Conservation (phyloP, 2,797 vertebrate species). For the Gymnoscopelus braueri region DNA sequence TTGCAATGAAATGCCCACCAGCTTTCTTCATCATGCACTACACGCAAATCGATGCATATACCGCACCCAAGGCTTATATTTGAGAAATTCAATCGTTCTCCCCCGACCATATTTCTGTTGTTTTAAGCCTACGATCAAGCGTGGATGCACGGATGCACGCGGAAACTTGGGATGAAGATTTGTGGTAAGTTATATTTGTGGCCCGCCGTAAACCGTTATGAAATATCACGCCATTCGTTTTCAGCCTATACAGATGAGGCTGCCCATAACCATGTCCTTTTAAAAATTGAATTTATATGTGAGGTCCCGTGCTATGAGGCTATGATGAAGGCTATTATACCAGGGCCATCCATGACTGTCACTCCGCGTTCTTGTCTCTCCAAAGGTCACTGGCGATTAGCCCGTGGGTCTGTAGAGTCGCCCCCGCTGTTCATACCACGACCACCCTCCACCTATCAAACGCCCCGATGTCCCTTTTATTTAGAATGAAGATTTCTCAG, state of each 20-base stretch:
- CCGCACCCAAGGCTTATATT: background rate
- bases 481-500: constrained; percentile 24
- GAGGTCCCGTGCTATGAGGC: constrained; percentile 53
- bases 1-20: constrained; percentile 33
- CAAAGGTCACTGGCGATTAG: constrained; percentile 78
- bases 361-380: constrained; percentile 68
- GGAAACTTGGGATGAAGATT: constrained; percentile 98
- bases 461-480: constrained; percentile 55
- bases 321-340: constrained; percentile 32
- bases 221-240: background rate
- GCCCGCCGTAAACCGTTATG: background rate
- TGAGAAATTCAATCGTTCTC: constrained; percentile 67
- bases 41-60: constrained; percentile 4
- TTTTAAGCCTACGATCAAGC: constrained; percentile 91
- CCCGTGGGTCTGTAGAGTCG: constrained; percentile 58
- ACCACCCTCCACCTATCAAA: constrained; percentile 23
- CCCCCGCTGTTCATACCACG: constrained; percentile 23
- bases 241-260: too few relatives aligned
- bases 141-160: constrained; percentile 98
- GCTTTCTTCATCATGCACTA: constrained; percentile 39
- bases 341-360: constrained; percentile 58
- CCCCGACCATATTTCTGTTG: constrained; percentile 73
- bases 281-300: background rate
- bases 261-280: background rate
- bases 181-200: constrained; percentile 88